These are phyloP conservation scores for Xylocampa areola DNA, from an alignment of 2,888 invertebrate genomes.

Conservation along the genomic window DNA sequence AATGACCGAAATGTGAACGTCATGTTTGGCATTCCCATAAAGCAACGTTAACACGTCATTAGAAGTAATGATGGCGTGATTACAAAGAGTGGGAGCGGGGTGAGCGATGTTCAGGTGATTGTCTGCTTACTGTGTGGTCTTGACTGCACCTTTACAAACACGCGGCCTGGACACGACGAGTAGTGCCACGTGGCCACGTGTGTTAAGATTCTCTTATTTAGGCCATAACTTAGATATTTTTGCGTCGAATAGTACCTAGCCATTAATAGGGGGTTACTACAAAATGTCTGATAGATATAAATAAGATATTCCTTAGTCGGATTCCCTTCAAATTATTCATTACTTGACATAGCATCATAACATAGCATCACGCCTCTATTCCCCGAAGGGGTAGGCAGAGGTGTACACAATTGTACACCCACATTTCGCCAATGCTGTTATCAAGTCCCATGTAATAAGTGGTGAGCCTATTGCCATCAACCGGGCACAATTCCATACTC, in stretches of 20 bases:
- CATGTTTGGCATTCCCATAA: slow-evolving; percentile 90
- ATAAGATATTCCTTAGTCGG: too few species aligned
- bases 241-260: slow-evolving; percentile 30
- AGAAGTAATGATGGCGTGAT: slow-evolving; percentile 89
- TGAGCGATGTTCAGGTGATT: slow-evolving; percentile 83
- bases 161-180: slow-evolving; percentile 68
- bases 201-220: slow-evolving; percentile 47
- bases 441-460: too few species aligned
- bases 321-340: too few species aligned
- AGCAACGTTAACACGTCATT: slow-evolving; percentile 90
- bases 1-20: slow-evolving; percentile 89
- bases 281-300: too few species aligned
- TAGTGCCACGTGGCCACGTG: slow-evolving; percentile 75
- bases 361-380: too few species aligned
- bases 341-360: too few species aligned
- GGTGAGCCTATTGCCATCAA: too few species aligned
- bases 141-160: slow-evolving; percentile 81
- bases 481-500: too few species aligned
- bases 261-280: not conserved
- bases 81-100: slow-evolving; percentile 83
- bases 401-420: too few species aligned
- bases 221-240: slow-evolving; percentile 40
- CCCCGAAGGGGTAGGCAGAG: too few species aligned
- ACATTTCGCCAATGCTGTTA: too few species aligned
- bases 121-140: slow-evolving; percentile 87